Evolutionary conservation across 2,888 invertebrate species (phyloP).

Genomic region (Microctonus aethiopoides): DNA sequence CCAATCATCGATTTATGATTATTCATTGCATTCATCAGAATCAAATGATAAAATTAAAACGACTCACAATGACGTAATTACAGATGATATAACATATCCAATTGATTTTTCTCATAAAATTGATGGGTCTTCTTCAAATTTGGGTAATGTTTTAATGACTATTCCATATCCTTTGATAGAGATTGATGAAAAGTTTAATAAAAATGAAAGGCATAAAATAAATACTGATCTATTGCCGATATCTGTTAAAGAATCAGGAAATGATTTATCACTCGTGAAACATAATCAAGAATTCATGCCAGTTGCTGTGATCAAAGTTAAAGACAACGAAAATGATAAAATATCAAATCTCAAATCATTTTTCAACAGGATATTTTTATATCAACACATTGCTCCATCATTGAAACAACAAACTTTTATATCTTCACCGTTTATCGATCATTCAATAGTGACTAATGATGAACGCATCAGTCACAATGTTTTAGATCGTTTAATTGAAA

Average conservation of each 20-base stretch:
- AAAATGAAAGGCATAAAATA: constrained; percentile 14
- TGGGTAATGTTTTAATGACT: constrained; percentile 30
- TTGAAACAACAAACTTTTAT: constrained; percentile 24
- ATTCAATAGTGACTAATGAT: constrained; percentile 8
- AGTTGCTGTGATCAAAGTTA: background rate
- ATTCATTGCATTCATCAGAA: constrained; percentile 36
- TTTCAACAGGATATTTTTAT: constrained; percentile 38
- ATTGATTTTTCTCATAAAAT: constrained; percentile 30
- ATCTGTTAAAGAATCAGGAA: constrained; percentile 32
- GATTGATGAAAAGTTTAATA: constrained; percentile 1
- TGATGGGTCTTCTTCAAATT: constrained; percentile 36
- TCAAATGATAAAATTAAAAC: constrained; percentile 43
- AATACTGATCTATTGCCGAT: constrained; percentile 4
- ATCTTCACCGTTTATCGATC: background rate
- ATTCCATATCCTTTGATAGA: constrained; percentile 52
- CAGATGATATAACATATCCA: constrained; percentile 24
- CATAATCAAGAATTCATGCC: constrained; percentile 31
- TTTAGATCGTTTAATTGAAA: constrained; percentile 46
- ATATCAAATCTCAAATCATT: constrained; percentile 34
- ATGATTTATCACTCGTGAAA: constrained; percentile 27
- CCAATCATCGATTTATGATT: background rate
- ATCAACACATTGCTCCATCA: constrained; percentile 35
- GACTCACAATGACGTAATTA: constrained; percentile 44
- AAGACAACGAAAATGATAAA: constrained; percentile 28
- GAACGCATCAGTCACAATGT: constrained; percentile 17